A percentile compares a stretch with the other conserved stretches of the same genome.
phyloP scores from a whole-genome alignment of 2,888 invertebrate genomes.

The Tineola bisselliella region DNA sequence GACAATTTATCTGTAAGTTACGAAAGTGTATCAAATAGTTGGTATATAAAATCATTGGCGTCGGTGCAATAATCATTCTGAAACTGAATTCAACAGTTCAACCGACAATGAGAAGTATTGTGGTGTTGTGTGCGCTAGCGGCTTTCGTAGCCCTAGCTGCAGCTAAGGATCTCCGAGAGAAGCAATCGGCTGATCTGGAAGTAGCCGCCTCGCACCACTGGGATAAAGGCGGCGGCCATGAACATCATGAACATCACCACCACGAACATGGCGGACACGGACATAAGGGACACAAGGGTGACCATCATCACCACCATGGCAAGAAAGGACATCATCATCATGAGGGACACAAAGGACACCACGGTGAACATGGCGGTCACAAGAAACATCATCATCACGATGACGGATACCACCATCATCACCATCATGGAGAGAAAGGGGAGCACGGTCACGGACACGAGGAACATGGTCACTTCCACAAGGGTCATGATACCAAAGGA shows the following conservation, averaged over 20 bases:
- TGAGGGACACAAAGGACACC: conserved; percentile 69
- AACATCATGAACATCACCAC: conserved; percentile 71
- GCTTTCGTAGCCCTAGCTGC: conserved; percentile 58
- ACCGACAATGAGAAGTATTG: conserved; percentile 44
- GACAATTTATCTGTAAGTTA: background rate
- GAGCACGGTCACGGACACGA: conserved; percentile 67
- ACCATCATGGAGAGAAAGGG: conserved; percentile 72
- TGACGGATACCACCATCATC: conserved; percentile 71
- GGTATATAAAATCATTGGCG: conserved; percentile 53
- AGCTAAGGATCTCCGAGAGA: conserved; percentile 58
- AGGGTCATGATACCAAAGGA: conserved; percentile 85
- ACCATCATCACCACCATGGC: conserved; percentile 73
- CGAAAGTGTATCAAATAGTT: conserved; percentile 10
- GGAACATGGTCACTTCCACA: conserved; percentile 76
- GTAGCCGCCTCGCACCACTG: conserved; percentile 54
- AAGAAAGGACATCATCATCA: conserved; percentile 77
- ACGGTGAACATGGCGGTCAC: conserved; percentile 70
- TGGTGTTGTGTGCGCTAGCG: conserved; percentile 48
- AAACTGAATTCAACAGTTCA: conserved; percentile 28
- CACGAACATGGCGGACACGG: conserved; percentile 71
- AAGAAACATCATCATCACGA: conserved; percentile 73
- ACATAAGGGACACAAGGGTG: conserved; percentile 74
- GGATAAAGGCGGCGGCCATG: conserved; percentile 70
- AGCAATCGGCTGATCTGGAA: conserved; percentile 60
- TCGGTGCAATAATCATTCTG: conserved; percentile 46